These are phyloP conservation scores for Pseudorectes ferrugineus DNA, from an alignment of 2,113 vertebrate species.

Conservation along the genomic window DNA sequence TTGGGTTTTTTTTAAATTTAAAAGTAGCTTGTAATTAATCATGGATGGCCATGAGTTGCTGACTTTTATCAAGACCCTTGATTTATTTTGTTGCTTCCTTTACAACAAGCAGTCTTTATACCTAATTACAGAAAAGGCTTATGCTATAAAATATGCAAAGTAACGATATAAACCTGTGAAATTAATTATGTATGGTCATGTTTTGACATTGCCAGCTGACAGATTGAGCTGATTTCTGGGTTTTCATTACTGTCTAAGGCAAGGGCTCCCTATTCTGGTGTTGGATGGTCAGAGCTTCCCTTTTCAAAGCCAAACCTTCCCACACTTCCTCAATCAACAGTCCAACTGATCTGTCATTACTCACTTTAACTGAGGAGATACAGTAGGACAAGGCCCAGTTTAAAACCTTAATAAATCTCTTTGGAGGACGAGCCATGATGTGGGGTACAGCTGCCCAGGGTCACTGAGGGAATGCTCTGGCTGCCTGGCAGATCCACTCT, in stretches of 20 bases:
- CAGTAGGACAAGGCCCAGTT: background rate
- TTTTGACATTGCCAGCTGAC: background rate
- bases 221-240: background rate
- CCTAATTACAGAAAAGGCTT: background rate
- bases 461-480: background rate
- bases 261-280: background rate
- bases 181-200: background rate
- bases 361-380: background rate
- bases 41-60: background rate
- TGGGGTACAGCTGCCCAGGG: background rate
- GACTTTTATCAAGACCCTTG: background rate
- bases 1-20: background rate
- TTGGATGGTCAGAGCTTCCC: background rate
- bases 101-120: background rate
- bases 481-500: background rate
- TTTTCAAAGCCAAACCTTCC: background rate
- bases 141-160: background rate
- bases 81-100: background rate
- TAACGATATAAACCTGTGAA: background rate
- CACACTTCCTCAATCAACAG: background rate
- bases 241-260: background rate
- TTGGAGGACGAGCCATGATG: background rate
- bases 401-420: background rate
- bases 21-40: background rate
- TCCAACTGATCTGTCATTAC: background rate